Percentiles rank a stretch among this genome's conserved stretches.
Conservation (phyloP, 2,113 vertebrate genomes). For the Neofelis nebulosa region DNA sequence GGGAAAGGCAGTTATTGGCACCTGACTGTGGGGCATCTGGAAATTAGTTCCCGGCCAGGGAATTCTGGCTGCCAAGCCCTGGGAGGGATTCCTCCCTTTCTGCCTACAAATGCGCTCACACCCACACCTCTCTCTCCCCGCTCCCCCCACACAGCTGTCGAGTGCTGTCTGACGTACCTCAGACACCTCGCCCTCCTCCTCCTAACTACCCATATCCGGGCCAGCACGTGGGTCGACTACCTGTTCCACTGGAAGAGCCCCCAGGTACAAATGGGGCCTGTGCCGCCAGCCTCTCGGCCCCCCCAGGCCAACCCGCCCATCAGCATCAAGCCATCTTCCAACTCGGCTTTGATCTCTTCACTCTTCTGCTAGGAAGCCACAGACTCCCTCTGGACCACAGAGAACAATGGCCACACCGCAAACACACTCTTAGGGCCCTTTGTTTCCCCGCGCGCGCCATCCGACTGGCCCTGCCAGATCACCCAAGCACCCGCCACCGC, state of each 20-base stretch:
- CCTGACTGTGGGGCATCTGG: constrained; percentile 34
- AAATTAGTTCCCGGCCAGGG: constrained; percentile 32
- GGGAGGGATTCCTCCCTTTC: not conserved
- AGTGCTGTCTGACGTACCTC: not conserved
- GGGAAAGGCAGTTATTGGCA: not conserved
- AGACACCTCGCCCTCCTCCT: not conserved
- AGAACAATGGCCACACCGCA: not conserved
- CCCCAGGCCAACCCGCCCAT: too few relatives aligned
- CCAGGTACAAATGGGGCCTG: not conserved
- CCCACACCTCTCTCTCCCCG: not conserved
- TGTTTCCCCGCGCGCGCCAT: not conserved
- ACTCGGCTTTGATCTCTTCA: not conserved
- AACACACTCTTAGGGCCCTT: fast-evolving
- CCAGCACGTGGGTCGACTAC: not conserved
- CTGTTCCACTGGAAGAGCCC: not conserved
- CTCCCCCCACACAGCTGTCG: not conserved
- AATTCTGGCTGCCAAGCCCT: not conserved
- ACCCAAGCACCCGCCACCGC: fast-evolving
- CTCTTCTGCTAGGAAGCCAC: not conserved
- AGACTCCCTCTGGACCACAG: not conserved
- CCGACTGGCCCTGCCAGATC: not conserved
- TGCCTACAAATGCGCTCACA: not conserved
- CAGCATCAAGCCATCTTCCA: not conserved
- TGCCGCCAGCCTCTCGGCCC: not conserved
- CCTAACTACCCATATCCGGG: not conserved